phyloP scores from a whole-genome alignment of 1,140 invertebrate genomes.

The Procambarus clarkii region DNA sequence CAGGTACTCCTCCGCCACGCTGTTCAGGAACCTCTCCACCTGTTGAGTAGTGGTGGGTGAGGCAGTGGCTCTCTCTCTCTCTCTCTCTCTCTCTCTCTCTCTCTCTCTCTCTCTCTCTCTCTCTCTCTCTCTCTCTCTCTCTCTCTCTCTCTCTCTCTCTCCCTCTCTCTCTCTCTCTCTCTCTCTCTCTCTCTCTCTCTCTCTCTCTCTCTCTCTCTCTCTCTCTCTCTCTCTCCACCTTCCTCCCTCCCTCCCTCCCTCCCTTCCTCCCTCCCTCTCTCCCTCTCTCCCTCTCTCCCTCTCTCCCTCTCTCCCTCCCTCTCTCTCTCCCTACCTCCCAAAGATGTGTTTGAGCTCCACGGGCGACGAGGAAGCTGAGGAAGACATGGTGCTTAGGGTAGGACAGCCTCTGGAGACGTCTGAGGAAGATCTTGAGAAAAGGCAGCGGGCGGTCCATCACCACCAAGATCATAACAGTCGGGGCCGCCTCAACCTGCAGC shows the following conservation, averaged over 20 bases:
- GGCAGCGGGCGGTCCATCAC: background rate
- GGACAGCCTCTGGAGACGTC: background rate
- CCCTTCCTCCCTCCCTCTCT: background rate
- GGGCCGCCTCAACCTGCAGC: background rate
- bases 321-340: background rate
- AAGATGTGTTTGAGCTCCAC: background rate
- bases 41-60: background rate
- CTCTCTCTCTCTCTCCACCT: too few species aligned
- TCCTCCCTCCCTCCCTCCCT: too few species aligned
- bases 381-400: background rate
- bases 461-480: background rate
- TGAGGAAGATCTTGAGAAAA: background rate
- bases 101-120: background rate
- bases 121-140: too few species aligned
- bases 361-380: background rate
- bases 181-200: background rate
- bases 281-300: constrained; percentile 6
- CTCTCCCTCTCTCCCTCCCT: constrained; percentile 16
- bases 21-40: background rate
- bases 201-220: background rate
- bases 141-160: constrained; percentile 54
- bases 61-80: too few species aligned
- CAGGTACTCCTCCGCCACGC: background rate
- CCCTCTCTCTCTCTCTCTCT: constrained; percentile 56
- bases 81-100: background rate